Evolutionary conservation across 92 coral and sea anemone genomes (phyloP).

Genomic region (Zoanthus gigantus): DNA sequence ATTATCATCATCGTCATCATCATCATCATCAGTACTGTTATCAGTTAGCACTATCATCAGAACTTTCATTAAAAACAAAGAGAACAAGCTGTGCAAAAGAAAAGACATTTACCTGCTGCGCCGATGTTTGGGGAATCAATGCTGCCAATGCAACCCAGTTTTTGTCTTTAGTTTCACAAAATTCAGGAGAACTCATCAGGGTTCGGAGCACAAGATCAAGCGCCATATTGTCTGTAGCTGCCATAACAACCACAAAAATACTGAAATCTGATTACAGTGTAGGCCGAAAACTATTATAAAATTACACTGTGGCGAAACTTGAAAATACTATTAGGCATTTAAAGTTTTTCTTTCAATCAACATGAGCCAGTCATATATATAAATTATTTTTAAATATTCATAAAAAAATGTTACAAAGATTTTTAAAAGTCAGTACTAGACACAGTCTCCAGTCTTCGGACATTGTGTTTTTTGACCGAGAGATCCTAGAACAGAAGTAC

Average conservation of each 20-base stretch:
- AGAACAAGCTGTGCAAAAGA: background rate
- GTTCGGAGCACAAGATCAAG: conserved; percentile 86
- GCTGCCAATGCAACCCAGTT: conserved; percentile 92
- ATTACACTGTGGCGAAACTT: background rate
- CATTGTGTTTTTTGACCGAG: conserved; percentile 17
- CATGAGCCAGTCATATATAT: too few relatives aligned
- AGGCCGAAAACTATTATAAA: background rate
- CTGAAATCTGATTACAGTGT: too few relatives aligned
- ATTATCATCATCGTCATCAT: too few relatives aligned
- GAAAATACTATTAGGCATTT: background rate
- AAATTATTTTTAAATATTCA: too few relatives aligned
- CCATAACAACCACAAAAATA: conserved; percentile 16
- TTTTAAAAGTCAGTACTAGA: background rate
- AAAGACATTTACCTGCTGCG: conserved; percentile 83
- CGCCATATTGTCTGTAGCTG: conserved; percentile 74
- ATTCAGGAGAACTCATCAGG: conserved; percentile 84
- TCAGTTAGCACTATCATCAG: too few relatives aligned
- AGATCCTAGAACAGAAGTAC: conserved; percentile 1
- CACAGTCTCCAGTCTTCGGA: background rate
- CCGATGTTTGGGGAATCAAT: conserved; percentile 85
- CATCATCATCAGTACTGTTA: too few relatives aligned
- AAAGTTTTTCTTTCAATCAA: background rate
- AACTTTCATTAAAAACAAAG: background rate
- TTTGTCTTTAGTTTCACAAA: conserved; percentile 79
- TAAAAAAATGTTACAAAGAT: too few relatives aligned